Evolutionary conservation across 2,888 invertebrate genomes (phyloP), one percentile per base, ranked within the genome.

Genomic region (Automeris io): DNA sequence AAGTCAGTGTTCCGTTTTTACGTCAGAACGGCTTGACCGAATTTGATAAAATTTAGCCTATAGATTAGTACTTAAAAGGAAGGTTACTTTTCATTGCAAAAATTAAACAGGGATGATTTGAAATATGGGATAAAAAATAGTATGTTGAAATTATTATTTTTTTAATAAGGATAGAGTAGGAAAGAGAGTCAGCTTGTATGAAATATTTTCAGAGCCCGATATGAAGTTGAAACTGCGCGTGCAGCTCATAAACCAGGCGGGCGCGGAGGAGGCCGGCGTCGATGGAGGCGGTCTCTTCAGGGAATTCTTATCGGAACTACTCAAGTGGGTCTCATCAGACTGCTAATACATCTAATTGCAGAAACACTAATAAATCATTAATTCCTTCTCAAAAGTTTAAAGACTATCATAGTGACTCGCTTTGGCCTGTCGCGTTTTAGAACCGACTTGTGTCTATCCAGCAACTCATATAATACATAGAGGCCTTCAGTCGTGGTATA

Each of bases 221-320:
- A 71, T 98, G 57, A 91, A 95, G 46, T 83, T 93, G 42, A 93
- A 93, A 61, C 91, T 98, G 67, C 89, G 97, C 33, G 95, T 98
- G 2, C 96, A 96, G 61, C 88, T 98, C 51, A 92, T 97, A 31
- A 99, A 98, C 61, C 92, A 92, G 40, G 93, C 94, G 1, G 99
- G 98, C 0, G 86, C 96, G 8, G 95, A 96, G 56, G 99, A 99
- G 73, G 96, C 96, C 0, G 99, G 99, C 0, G 95, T 99, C 2
- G 99, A 99, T 70, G 99, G 99, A 2, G 99, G 99, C 1, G 99
- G 99, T 0, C 90, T 99, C 8, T 97, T 98, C 67, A 89, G 98
- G 33, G 99, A 99, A 74, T 99, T 99, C 70, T 87, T 99, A 2
- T 94, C 95, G 1, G 98, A 98, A 73, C 87, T 99, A 6, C 88